Percentiles rank a stretch among this genome's conserved stretches.
These are phyloP conservation scores for Irena cyanogastra DNA, from an alignment of 2,113 vertebrate species.

Conservation along the genomic window DNA sequence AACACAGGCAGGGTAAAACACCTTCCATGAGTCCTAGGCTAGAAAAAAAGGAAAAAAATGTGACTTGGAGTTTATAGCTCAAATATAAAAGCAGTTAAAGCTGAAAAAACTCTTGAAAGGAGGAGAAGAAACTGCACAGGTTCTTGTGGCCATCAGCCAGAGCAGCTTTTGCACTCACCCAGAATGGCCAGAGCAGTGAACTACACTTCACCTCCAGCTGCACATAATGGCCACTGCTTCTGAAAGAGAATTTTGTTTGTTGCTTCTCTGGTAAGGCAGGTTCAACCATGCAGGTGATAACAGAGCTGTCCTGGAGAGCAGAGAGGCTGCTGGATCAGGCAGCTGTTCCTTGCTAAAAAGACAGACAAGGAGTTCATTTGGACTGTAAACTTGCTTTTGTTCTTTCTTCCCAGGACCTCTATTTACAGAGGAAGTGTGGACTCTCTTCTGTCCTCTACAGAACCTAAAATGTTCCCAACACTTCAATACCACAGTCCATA, in stretches of 20 bases:
- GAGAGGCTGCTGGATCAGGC: neutral
- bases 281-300: neutral
- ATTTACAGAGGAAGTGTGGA: neutral
- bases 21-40: neutral
- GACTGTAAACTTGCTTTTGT: neutral
- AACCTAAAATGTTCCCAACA: neutral
- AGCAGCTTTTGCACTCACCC: neutral
- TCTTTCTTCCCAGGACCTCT: neutral
- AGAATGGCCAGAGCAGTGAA: neutral
- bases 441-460: neutral
- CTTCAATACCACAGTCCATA: neutral
- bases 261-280: neutral
- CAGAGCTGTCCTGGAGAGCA: neutral
- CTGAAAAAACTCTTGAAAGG: neutral
- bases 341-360: neutral
- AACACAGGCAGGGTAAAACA: neutral
- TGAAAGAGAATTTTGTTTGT: neutral
- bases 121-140: neutral
- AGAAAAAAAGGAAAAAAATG: neutral
- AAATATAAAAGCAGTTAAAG: neutral
- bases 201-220: neutral
- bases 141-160: neutral
- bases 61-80: neutral
- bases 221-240: neutral
- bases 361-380: neutral